Evolutionary conservation across 2,888 invertebrate species (phyloP), one percentile per base, ranked within the genome.

Genomic region (Yponomeuta sedellus): DNA sequence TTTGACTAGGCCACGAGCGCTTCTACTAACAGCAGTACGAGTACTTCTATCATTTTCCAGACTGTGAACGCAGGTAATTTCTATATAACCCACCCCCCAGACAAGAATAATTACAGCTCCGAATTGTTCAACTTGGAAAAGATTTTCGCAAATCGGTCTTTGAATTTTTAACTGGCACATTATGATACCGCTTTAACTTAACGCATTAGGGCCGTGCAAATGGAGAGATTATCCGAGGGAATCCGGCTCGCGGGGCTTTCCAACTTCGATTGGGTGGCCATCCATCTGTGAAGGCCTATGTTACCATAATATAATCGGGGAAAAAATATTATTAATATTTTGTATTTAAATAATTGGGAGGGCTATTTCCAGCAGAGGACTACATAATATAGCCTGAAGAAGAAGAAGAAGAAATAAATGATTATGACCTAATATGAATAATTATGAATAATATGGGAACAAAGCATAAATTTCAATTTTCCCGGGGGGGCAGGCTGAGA

Each of bases 111-210:
- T 59, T 20, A 59, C 20, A 22, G 20, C 59, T 6, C 5, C 4
- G 25, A 59, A 59, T 59, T 59, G 59, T 59, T 59, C 59, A 59
- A 20, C 25, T 59, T 59, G 10, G 22, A 58, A 58, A 58, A 58
- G 58, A 52, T 52, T 52, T 52, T 52, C 44, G 44, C 44, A 52
- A 52, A 52, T 52, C 44, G 44, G 44, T 52, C 16, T 52, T 52
- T 52, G 44, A 52, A 52, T 52, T 52, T 52, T 52, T 52, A 52
- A 52, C 16, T 52, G 44, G 44, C 44, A 16, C 16, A 12, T 52
- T 52, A 52, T 52, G 44, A 52, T 52, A 52, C 44, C 44, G 44
- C 44, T 52, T 52, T 16, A 52, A 52, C 44, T 52, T 52, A 52
- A 52, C 44, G 44, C 44, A 52, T 52, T 52, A 52, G 44, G 44